Evolutionary conservation across 1,140 invertebrate genomes (phyloP), one percentile per base, ranked within the genome.

Genomic region (Andricus grossulariae): DNA sequence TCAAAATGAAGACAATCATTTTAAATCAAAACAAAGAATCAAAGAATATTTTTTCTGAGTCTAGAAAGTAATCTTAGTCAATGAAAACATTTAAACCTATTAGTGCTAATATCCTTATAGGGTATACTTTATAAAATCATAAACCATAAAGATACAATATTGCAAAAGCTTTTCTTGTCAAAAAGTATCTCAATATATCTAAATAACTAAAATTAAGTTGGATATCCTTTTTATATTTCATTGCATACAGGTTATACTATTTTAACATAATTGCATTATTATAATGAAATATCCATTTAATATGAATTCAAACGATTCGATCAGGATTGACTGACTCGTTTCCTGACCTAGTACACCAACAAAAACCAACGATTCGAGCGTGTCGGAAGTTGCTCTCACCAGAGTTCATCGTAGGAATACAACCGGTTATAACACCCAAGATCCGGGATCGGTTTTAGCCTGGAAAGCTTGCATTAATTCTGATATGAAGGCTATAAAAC

Each of bases 391-490:
- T 21, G 19, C 73, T 18, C 72, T 60, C 52, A 39, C 73, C 25
- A 32, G 73, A 70, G 52, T 57, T 57, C n/a, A 51, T 13, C 57
- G 16, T 45, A 49, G 57, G 49, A 57, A 49, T 55, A 55, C 55
- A 57, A 75, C 55, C 74, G 74, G 45, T 75, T 57, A 54, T 74
- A 51, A 50, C 60, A 70, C 50, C 57, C 49, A 70, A 75, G 74
- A 75, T 75, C 74, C 74, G 74, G 74, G 74, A 66, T 75, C 74
- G 74, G 50, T 55, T 75, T 70, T 55, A 70, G 60, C 18, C 54
- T 45, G 45, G 11, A 50, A 66, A 73, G 72, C 52, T 73, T 73
- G 54, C 54, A 55, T 73, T 39, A 66, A 45, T 66, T 66, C 60
- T 66, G 16, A 66, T 66, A 66, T 66, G 60, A 66, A 15, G 25